phyloP scores from a whole-genome alignment of 2,113 vertebrate genomes.

The Nanorana parkeri region DNA sequence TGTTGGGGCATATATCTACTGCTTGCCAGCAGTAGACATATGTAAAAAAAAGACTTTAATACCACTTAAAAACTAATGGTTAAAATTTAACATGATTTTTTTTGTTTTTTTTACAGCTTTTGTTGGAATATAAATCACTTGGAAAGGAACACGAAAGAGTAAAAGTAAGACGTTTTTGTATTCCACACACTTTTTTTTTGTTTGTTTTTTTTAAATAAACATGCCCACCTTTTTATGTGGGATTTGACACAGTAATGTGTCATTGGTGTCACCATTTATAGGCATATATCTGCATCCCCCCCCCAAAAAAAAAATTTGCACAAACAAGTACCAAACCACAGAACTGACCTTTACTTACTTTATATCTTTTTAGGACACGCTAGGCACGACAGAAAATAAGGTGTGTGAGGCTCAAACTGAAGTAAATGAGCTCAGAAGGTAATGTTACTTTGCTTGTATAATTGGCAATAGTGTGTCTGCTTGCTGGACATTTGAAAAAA shows the following conservation, averaged over 20 bases:
- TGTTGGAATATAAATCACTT: constrained; percentile 88
- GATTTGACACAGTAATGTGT: not conserved
- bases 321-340: not conserved
- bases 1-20: too few relatives aligned
- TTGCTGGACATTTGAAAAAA: too few relatives aligned
- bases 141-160: constrained; percentile 84
- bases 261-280: too few relatives aligned
- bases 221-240: not conserved
- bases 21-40: too few relatives aligned
- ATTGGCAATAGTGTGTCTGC: too few relatives aligned
- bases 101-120: constrained; percentile 76
- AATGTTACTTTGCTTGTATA: constrained; percentile 51
- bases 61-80: not conserved
- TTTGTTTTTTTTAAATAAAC: too few relatives aligned
- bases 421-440: constrained; percentile 94
- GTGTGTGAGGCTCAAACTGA: constrained; percentile 83
- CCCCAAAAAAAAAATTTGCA: too few relatives aligned
- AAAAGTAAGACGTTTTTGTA: constrained; percentile 77
- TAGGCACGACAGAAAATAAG: constrained; percentile 88
- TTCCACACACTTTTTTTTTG: too few relatives aligned
- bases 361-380: constrained; percentile 75
- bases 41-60: too few relatives aligned
- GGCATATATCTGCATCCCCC: too few relatives aligned
- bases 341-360: not conserved
- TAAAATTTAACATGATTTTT: not conserved